Base-by-base conservation (phyloP, 2,888 invertebrate species). In the Eupithecia abbreviata region DNA sequence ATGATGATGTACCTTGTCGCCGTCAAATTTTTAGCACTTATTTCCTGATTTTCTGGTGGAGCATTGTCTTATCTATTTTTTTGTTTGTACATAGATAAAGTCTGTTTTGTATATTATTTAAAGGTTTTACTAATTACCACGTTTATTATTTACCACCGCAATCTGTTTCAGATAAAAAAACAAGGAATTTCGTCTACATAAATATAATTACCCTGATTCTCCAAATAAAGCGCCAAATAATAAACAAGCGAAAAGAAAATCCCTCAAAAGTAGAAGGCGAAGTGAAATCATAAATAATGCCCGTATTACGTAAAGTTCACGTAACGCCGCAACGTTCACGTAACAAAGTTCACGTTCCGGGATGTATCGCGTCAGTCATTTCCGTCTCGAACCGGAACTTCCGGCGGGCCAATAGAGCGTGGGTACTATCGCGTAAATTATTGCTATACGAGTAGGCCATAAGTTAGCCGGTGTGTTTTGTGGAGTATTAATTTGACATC, bases 381-480 rank as follows among this genome's bases (percentile, higher is more conserved):
- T 90, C 90, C 88, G 86, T 73, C 77, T 79, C 83, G 77, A 83
- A 83, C 86, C 88, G 86, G 88, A 88, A 89, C 84, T 84, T 89
- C 88, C 88, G 85, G 81, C 74, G 74, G 66, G 71, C 83, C 87
- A 87, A 87, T 87, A 84, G 83, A 86, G 74, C 77, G 78, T 70
- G 68, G 73, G 77, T 79, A 78, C 66, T 75, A 71, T 74, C 66
- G 73, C 51, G 67, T 67, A 77, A 75, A 42, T 73, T 78, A 73
- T 68, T 71, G 74, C 78, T 66, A 41, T 45, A 51, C 66, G 7
- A 41, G 15, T 68, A 45, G 42, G 41, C 6, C 2, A 9, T 65
- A 41, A 41, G 41, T 65, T 41, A 65, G 6, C 41, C 15, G 15
- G 5, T 42, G 12, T 4, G 5, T 42, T 66, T 42, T 66, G 41